Evolutionary conservation across 2,888 invertebrate species (phyloP).

Genomic region (Lordiphosa andalusiaca): DNA sequence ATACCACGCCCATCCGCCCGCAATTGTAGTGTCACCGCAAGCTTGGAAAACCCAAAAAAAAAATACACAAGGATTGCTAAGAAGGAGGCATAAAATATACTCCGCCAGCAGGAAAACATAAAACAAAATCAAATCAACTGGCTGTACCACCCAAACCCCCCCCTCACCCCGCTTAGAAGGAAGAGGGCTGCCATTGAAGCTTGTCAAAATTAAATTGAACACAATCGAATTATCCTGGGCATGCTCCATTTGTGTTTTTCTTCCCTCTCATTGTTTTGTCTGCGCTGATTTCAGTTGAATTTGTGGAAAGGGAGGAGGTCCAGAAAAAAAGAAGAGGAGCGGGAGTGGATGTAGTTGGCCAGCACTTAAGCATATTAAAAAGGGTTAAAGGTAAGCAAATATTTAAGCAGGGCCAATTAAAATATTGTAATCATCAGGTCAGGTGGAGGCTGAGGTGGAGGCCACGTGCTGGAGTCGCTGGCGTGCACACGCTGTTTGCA

Average conservation of each 20-base stretch:
- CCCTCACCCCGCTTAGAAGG: constrained; percentile 15
- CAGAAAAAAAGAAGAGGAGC: neutral
- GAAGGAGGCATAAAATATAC: constrained; percentile 27
- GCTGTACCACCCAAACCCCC: constrained; percentile 51
- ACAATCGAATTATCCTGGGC: constrained; percentile 79
- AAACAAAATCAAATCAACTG: constrained; percentile 71
- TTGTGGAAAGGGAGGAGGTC: neutral
- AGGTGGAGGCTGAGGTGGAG: constrained; percentile 6
- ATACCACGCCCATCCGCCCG: constrained; percentile 22
- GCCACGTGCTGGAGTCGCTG: constrained; percentile 25
- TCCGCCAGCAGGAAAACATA: constrained; percentile 66
- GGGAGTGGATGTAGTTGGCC: constrained; percentile 8
- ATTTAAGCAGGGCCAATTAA: constrained; percentile 73
- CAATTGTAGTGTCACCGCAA: constrained; percentile 42
- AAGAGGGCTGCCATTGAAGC: constrained; percentile 69
- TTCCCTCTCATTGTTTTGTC: constrained; percentile 33
- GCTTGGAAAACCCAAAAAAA: constrained; percentile 6
- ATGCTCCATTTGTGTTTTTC: constrained; percentile 67
- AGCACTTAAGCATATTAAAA: constrained; percentile 71
- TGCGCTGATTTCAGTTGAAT: constrained; percentile 33
- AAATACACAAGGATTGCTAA: constrained; percentile 11
- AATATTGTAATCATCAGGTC: constrained; percentile 64
- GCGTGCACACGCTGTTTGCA: constrained; percentile 40
- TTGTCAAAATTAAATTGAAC: constrained; percentile 81
- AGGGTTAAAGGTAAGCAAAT: constrained; percentile 76